Base-by-base conservation (phyloP, 2,888 invertebrate species). In the Eupithecia inturbata region DNA sequence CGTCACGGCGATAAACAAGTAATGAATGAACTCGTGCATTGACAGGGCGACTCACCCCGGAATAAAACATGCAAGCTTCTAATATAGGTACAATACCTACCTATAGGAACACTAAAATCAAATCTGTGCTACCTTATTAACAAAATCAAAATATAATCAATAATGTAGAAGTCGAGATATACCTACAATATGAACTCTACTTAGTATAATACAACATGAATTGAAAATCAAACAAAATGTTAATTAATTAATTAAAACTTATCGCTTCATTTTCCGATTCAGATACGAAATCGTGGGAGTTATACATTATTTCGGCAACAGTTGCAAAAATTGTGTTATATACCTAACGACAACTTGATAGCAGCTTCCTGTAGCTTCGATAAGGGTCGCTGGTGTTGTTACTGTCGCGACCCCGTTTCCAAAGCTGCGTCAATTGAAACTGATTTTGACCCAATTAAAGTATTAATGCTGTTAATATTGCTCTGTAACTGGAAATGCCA, bases 321-420 rank as follows among this genome's bases (percentile, higher is more conserved):
- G 92, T 94, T 94, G 94, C 94, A 94, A 94, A 94, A 94, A 94
- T 91, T 92, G 86, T 92, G 89, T 91, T 92, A 90, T 86, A 85
- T 91, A 90, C 89, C 89, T 88, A 92, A 89, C 93, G 92, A 91
- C 92, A 92, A 91, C 87, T 91, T 91, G 94, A 94, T 94, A 94
- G 86, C 87, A 82, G 88, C 81, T 92, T 94, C 94, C 94, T 92
- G 93, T 85, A 83, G 82, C 80, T 81, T 80, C 82, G 94, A 94
- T 94, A 94, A 92, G 84, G 85, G 87, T 85, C 84, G 87, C 85
- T 84, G 86, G 81, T 89, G 91, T 87, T 88, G 87, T n/a, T n/a
- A n/a, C n/a, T 89, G 88, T 84, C 87, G 88, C 91, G 92, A 88
- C 93, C 93, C 89, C 92, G 84, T 91, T 89, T 91, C 82, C 85